Conservation (phyloP, 2,797 vertebrate species). For the Cetoscarus ocellatus region DNA sequence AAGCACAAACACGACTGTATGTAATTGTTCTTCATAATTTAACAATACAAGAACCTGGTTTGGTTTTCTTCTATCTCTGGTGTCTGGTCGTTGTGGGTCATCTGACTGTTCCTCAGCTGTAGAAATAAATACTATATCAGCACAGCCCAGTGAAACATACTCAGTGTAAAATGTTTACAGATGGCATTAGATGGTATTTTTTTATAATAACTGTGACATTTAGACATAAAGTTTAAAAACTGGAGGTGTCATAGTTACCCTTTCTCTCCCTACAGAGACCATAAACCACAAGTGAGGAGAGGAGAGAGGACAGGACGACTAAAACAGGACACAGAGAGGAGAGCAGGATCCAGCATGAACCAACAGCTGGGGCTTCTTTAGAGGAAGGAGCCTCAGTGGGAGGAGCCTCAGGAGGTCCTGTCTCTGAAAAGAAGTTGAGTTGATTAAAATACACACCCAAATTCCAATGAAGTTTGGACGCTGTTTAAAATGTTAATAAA, state of each 20-base stretch:
- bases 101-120: constrained; percentile 15
- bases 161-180: background rate
- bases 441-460: no score
- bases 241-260: constrained; percentile 16
- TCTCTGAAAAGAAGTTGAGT: background rate
- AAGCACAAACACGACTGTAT: background rate
- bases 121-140: constrained; percentile 9
- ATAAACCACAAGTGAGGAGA: constrained; percentile 29
- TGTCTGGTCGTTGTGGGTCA: background rate
- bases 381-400: background rate
- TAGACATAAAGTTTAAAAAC: no score
- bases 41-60: constrained; percentile 27
- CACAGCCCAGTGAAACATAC: background rate
- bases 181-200: no score
- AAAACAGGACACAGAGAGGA: constrained; percentile 40
- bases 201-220: no score
- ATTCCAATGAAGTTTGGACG: no score
- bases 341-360: constrained; percentile 33
- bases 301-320: constrained; percentile 29
- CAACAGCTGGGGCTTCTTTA: background rate
- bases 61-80: background rate
- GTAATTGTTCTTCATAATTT: no score
- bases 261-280: constrained; percentile 6
- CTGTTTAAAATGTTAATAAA: no score
- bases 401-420: constrained; percentile 8